phyloP scores from a whole-genome alignment of 2,797 vertebrate genomes.

The Malurus splendens region DNA sequence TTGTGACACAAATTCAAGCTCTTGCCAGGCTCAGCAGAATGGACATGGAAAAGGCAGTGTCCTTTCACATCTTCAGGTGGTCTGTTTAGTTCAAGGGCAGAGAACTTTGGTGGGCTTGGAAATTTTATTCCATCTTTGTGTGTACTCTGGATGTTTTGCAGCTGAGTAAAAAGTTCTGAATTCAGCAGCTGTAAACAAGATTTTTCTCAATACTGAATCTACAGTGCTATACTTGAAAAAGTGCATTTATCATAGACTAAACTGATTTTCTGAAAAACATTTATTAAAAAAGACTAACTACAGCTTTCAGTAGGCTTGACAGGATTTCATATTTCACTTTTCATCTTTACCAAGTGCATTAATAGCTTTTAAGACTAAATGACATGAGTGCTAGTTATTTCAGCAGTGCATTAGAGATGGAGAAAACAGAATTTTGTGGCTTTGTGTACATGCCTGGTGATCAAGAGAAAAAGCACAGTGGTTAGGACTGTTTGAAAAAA shows the following conservation, averaged over 20 bases:
- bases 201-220: constrained; percentile 3
- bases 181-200: background rate
- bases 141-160: background rate
- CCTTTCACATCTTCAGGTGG: background rate
- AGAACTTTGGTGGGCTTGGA: background rate
- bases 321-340: constrained; percentile 1
- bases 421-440: background rate
- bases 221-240: background rate
- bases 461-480: background rate
- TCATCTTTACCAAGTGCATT: constrained; percentile 8
- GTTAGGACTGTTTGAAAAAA: background rate
- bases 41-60: background rate
- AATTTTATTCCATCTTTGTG: background rate
- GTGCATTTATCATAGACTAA: constrained; percentile 4
- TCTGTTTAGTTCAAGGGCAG: background rate
- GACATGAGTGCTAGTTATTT: background rate
- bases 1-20: background rate
- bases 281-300: constrained; percentile 14
- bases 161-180: constrained; percentile 11
- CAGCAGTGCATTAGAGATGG: background rate
- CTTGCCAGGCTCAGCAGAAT: background rate
- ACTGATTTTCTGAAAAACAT: background rate
- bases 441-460: background rate
- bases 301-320: constrained; percentile 9
- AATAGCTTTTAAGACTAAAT: constrained; percentile 32